phyloP scores from a whole-genome alignment of 2,888 invertebrate species.

The Nycteola revayana region DNA sequence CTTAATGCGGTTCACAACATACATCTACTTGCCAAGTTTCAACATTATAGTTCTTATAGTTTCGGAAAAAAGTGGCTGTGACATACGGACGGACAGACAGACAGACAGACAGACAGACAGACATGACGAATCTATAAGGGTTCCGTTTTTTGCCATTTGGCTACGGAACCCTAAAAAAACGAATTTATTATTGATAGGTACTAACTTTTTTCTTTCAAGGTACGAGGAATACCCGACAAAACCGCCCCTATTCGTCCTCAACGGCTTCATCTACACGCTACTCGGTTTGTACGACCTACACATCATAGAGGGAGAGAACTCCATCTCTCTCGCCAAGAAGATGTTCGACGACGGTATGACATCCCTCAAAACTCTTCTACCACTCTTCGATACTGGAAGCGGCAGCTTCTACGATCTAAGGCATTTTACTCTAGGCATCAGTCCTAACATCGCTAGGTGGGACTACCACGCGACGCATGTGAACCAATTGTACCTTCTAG shows the following conservation, averaged over 20 bases:
- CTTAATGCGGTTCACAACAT: no score
- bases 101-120: no score
- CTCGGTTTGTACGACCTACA: slow-evolving; percentile 98
- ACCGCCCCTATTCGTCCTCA: slow-evolving; percentile 96
- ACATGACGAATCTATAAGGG: no score
- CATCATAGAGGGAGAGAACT: slow-evolving; percentile 87
- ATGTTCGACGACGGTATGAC: slow-evolving; percentile 92
- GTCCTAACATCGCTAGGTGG: slow-evolving; percentile 98
- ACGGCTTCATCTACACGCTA: slow-evolving; percentile 98
- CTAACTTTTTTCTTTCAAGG: slow-evolving; percentile 65
- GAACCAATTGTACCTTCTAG: slow-evolving; percentile 94
- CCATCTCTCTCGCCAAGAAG: slow-evolving; percentile 86
- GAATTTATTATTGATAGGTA: no score
- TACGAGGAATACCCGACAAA: slow-evolving; percentile 99
- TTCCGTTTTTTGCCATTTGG: no score
- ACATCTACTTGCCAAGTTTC: no score
- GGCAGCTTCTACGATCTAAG: slow-evolving; percentile 98
- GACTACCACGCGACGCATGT: slow-evolving; percentile 99
- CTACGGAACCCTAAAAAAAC: no score
- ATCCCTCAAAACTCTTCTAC: slow-evolving; percentile 93
- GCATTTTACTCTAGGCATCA: slow-evolving; percentile 93
- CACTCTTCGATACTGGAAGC: slow-evolving; percentile 96
- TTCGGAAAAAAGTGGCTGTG: no score
- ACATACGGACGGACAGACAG: no score
- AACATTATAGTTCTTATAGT: no score